Evolutionary conservation across 1,140 invertebrate species (phyloP).

Genomic region (Episyrphus balteatus): DNA sequence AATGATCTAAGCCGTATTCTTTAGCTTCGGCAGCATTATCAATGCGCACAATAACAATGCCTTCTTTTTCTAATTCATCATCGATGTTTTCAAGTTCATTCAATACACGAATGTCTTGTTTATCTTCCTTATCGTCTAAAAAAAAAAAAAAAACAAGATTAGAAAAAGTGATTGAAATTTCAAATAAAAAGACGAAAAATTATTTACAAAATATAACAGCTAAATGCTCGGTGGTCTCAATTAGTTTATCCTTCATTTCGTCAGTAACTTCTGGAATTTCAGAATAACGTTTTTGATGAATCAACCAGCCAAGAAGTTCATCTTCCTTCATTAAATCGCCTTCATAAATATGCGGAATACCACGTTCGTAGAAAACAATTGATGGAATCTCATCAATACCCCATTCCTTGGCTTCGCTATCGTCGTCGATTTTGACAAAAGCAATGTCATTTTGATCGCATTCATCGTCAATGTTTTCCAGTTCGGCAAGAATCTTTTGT

Average conservation of each 20-base stretch:
- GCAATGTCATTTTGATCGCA: constrained; percentile 85
- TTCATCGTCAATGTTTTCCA: constrained; percentile 91
- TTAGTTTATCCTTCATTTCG: constrained; percentile 88
- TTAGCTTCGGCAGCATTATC: constrained; percentile 80
- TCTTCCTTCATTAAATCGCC: constrained; percentile 87
- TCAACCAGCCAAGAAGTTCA: constrained; percentile 74
- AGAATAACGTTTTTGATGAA: constrained; percentile 79
- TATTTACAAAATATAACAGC: constrained; percentile 79
- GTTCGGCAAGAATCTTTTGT: constrained; percentile 70
- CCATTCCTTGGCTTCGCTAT: constrained; percentile 79
- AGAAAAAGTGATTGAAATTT: background rate
- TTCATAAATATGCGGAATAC: constrained; percentile 80
- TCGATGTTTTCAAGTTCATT: constrained; percentile 89
- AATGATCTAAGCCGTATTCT: constrained; percentile 80
- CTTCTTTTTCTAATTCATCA: constrained; percentile 81
- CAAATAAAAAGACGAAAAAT: background rate
- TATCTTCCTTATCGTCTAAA: constrained; percentile 79
- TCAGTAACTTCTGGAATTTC: constrained; percentile 88
- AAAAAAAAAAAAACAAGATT: background rate
- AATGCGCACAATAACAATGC: constrained; percentile 79
- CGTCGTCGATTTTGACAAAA: constrained; percentile 86
- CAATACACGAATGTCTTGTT: constrained; percentile 74
- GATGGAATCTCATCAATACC: constrained; percentile 71
- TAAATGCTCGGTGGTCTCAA: constrained; percentile 64
- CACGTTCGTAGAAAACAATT: constrained; percentile 76